Evolutionary conservation across 1,140 invertebrate genomes (phyloP).

Genomic region (Drosophila triauraria): DNA sequence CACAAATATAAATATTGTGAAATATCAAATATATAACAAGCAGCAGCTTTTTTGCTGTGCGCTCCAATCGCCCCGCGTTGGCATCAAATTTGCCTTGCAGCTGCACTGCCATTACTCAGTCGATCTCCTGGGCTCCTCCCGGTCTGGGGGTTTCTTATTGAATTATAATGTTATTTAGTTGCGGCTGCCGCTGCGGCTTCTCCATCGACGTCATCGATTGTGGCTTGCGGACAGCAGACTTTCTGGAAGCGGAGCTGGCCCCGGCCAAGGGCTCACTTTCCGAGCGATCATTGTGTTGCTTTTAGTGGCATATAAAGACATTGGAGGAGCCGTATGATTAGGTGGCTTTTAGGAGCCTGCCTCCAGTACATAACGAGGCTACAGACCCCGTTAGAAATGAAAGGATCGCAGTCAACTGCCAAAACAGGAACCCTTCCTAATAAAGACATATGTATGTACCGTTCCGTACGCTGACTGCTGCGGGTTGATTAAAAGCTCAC

Average conservation of each 20-base stretch:
- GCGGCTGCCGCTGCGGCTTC: constrained; percentile 17
- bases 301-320: constrained; percentile 53
- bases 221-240: constrained; percentile 36
- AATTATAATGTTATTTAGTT: constrained; percentile 78
- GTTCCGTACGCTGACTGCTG: background rate
- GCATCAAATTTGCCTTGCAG: constrained; percentile 37
- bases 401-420: background rate
- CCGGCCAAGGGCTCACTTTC: background rate
- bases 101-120: constrained; percentile 48
- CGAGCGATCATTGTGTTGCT: constrained; percentile 15
- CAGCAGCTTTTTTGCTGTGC: background rate
- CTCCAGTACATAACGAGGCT: background rate
- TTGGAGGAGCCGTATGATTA: constrained; percentile 27
- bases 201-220: constrained; percentile 62
- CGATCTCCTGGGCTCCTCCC: constrained; percentile 36
- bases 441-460: background rate
- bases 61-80: constrained; percentile 5
- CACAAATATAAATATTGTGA: background rate
- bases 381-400: background rate
- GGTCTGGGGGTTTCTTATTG: constrained; percentile 63
- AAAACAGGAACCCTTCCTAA: background rate
- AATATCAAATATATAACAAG: background rate
- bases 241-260: constrained; percentile 18
- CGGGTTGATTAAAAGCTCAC: constrained; percentile 26
- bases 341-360: background rate